Conservation (phyloP, 2,888 invertebrate genomes). For the Ceraclea dissimilis region DNA sequence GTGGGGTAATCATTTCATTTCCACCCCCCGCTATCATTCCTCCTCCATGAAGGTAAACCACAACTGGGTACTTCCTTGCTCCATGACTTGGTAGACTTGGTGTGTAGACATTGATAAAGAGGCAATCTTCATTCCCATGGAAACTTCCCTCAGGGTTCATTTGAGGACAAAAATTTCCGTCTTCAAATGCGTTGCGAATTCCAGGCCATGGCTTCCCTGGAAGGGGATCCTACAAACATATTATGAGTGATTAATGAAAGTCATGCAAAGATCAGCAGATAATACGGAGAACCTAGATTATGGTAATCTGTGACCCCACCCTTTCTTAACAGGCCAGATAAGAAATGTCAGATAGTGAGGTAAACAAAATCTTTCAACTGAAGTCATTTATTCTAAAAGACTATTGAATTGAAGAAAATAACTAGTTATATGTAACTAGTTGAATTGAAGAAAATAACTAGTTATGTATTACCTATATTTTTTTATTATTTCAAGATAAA, state of each 20-base stretch:
- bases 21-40: constrained; percentile 28
- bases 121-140: constrained; percentile 27
- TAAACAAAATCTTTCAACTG: no score
- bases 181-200: constrained; percentile 37
- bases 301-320: no score
- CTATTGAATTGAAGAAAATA: no score
- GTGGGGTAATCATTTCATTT: constrained; percentile 24
- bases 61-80: constrained; percentile 9
- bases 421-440: no score
- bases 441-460: no score
- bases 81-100: constrained; percentile 13
- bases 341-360: no score
- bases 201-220: constrained; percentile 31
- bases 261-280: background rate
- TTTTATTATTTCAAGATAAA: no score
- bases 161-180: constrained; percentile 27
- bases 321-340: no score
- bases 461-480: no score
- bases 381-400: no score
- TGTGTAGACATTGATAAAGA: constrained; percentile 27
- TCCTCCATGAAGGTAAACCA: constrained; percentile 29
- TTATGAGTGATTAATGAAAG: background rate
- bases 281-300: no score
- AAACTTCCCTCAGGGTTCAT: background rate
- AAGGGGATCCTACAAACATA: constrained; percentile 27